Base-by-base conservation (phyloP, 2,113 vertebrate species). In the Scomber colias region DNA sequence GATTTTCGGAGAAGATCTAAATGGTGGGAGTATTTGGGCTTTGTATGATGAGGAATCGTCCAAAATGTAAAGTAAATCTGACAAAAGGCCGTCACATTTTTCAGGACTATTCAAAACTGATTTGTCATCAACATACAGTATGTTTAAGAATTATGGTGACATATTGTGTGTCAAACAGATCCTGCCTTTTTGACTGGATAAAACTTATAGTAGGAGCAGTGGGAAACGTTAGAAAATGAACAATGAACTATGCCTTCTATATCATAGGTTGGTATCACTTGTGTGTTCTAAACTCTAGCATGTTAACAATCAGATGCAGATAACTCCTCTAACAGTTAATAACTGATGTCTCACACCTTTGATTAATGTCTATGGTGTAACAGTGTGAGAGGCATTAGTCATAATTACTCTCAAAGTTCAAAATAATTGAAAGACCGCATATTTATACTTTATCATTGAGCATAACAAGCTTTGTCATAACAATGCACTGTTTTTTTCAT, bases 261-360 rank as follows among this genome's bases (percentile, higher is more conserved):
- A 35, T 40, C 9, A 10, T 40, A 9, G 10, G 35, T 9, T 40
- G 31, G 7, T 6, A 6, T 35, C 31, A 5, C 31, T 35, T 0
- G 11, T 44, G n/a, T 50, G 50, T 45, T 56, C 17, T 17, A 5
- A 14, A 21, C 14, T 13, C 15, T 49, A 45, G n/a, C 66, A 46
- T 40, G 19, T 24, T 17, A n/a, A 64, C 17, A 61, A 46, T 48
- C 50, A 73, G 5, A 49, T 61, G 15, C 45, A 71, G 11, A 14
- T 16, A 21, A 11, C 15, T 17, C 21, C 11, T 49, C 27, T 44
- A 13, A 74, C 63, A 48, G 15, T 6, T n/a, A 63, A 50, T 69
- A 21, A 57, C 64, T 46, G 65, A 27, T 12, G 50, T 71, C 72
- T 72, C 44, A 48, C 72, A 75, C 60, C 44, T 72, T 51, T 55